These are phyloP conservation scores for Cataglyphis albicans DNA, from an alignment of 2,888 invertebrate genomes.

Conservation along the genomic window DNA sequence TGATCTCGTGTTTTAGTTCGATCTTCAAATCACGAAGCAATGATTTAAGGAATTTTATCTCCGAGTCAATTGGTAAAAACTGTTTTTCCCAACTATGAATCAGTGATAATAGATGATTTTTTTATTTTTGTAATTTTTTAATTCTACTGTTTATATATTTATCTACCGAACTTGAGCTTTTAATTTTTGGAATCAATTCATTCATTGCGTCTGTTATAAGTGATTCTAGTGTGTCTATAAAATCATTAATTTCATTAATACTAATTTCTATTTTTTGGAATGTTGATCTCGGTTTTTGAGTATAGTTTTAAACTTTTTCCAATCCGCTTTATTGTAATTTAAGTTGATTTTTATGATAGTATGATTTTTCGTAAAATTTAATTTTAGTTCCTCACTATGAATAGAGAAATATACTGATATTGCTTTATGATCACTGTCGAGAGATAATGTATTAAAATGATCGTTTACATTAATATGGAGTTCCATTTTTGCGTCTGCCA, in stretches of 20 bases:
- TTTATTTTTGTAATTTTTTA: too few relatives aligned
- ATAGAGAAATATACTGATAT: not conserved
- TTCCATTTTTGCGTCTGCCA: not conserved
- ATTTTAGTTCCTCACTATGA: not conserved
- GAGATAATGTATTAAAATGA: not conserved
- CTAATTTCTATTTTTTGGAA: not conserved
- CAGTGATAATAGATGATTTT: too few relatives aligned
- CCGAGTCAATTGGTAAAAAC: too few relatives aligned
- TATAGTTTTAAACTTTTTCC: not conserved
- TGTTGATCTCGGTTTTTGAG: not conserved
- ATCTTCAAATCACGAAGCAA: not conserved
- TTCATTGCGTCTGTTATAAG: slow-evolving; percentile 5
- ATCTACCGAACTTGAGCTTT: too few relatives aligned
- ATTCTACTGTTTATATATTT: too few relatives aligned
- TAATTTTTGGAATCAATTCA: not conserved
- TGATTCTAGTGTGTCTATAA: not conserved
- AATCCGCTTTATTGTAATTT: not conserved
- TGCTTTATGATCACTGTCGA: not conserved
- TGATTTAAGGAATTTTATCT: too few relatives aligned
- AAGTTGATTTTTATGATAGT: too few relatives aligned
- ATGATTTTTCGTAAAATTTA: not conserved
- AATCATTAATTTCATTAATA: not conserved
- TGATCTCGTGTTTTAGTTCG: not conserved
- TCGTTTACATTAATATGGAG: not conserved
- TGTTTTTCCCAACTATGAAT: too few relatives aligned